Evolutionary conservation across 2,888 invertebrate species (phyloP), one percentile per base, ranked within the genome.

Genomic region (Cylloceria caligata): DNA sequence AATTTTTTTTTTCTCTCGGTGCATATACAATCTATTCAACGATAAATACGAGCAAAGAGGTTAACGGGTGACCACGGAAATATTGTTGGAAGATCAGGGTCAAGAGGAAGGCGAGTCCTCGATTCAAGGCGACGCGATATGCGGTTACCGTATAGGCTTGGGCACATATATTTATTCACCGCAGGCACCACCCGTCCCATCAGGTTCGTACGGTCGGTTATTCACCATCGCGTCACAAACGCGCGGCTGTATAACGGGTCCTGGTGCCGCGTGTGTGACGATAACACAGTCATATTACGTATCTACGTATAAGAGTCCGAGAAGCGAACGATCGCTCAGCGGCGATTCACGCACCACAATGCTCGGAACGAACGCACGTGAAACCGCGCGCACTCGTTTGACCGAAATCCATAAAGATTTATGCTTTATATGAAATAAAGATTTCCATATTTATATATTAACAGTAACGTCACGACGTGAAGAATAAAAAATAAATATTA

Each of bases 241-340:
- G 81, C 36, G 81, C 76, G 67, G 83, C 85, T 86, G 86, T 79
- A 81, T 90, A 90, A 90, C 90, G 90, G 90, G 85, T 84, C 85
- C 76, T 85, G 42, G 68, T 52, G 21, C 67, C 42, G 67, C 67
- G 81, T 72, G 67, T 52, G 67, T n/a, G 67, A 55, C 72, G 72
- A 76, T 27, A 60, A 69, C 67, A 45, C 72, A 74, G 52, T 42
- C 13, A 42, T 64, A 36, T 42, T 27, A 62, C 71, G 39, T 64
- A 75, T 47, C n/a, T 55, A 34, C 30, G 49, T 39, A 57, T 71
- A 75, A 42, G 57, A 73, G 42, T 27, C 65, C 73, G 67, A 52
- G 62, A 55, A 65, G 24, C 72, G 64, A 74, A 76, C 52, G 69
- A 57, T 67, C 71, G 71, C 30, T 67, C 64, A 64, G 34, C 24